Conservation (phyloP, 1,140 invertebrate genomes). For the Trichogramma pretiosum region DNA sequence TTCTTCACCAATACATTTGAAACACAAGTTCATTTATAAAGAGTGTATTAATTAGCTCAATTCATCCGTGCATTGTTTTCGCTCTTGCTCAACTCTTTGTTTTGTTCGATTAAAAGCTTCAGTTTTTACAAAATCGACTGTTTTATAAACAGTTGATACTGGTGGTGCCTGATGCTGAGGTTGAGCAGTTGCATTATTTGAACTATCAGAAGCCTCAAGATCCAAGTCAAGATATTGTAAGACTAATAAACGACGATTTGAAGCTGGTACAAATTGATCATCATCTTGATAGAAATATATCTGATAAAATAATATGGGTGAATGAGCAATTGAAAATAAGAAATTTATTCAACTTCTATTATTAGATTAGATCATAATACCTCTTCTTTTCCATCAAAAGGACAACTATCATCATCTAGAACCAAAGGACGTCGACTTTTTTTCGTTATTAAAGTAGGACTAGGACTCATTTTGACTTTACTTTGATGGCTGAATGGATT, state of each 20-base stretch:
- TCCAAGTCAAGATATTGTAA: slow-evolving; percentile 72
- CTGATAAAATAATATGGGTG: slow-evolving; percentile 27
- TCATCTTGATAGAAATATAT: slow-evolving; percentile 42
- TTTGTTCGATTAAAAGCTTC: slow-evolving; percentile 82
- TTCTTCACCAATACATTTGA: slow-evolving; percentile 6
- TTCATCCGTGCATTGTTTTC: slow-evolving; percentile 42
- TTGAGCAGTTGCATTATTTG: slow-evolving; percentile 28
- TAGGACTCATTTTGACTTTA: slow-evolving; percentile 45
- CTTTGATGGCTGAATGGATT: slow-evolving; percentile 38
- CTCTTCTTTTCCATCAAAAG: slow-evolving; percentile 39
- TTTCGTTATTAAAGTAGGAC: slow-evolving; percentile 41
- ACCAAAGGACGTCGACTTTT: slow-evolving; percentile 32
- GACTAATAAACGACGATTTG: slow-evolving; percentile 33
- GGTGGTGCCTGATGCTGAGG: slow-evolving; percentile 38
- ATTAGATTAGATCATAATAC: slow-evolving; percentile 16
- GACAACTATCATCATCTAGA: slow-evolving; percentile 40
- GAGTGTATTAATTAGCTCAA: slow-evolving; percentile 25
- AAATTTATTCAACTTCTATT: not conserved
- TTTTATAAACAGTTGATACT: slow-evolving; percentile 71
- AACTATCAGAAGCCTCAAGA: slow-evolving; percentile 46
- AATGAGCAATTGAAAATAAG: slow-evolving; percentile 13
- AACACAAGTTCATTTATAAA: slow-evolving; percentile 3
- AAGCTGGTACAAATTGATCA: slow-evolving; percentile 39
- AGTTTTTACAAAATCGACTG: slow-evolving; percentile 84
- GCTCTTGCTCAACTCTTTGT: slow-evolving; percentile 62